Percentiles rank a stretch among this genome's conserved stretches.
Evolutionary conservation across 2,797 vertebrate genomes (phyloP).

Genomic region (Pipistrellus nathusii): DNA sequence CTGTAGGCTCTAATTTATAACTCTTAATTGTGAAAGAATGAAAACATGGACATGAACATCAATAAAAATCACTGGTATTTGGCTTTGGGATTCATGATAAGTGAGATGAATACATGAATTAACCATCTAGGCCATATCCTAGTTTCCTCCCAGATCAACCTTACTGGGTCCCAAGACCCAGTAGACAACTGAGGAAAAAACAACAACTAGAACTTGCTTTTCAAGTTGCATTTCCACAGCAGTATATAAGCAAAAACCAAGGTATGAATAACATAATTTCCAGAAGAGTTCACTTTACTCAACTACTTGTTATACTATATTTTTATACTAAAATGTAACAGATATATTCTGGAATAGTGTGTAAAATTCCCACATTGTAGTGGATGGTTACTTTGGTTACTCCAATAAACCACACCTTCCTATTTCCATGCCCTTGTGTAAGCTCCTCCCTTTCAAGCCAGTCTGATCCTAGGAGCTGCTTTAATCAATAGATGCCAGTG

Average conservation of each 20-base stretch:
- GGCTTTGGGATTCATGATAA: slow-evolving; percentile 54
- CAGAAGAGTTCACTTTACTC: background rate
- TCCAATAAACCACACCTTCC: background rate
- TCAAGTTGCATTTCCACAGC: background rate
- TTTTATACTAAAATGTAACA: slow-evolving; percentile 23
- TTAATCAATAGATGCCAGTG: background rate
- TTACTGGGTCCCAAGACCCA: background rate
- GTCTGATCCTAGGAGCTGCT: background rate
- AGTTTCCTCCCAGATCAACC: background rate
- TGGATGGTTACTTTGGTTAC: background rate
- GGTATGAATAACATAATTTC: background rate
- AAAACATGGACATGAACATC: slow-evolving; percentile 22
- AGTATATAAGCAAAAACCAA: background rate
- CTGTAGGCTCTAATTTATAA: slow-evolving; percentile 46
- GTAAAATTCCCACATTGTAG: background rate
- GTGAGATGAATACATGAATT: slow-evolving; percentile 15
- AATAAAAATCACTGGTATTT: slow-evolving; percentile 40
- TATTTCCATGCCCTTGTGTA: background rate
- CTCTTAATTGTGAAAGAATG: background rate
- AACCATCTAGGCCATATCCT: background rate
- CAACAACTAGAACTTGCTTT: background rate
- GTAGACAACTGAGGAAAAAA: background rate
- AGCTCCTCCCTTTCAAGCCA: background rate
- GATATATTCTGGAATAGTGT: background rate
- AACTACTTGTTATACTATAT: background rate